phyloP scores from a whole-genome alignment of 2,797 vertebrate species.

The Sparidentex hasta region DNA sequence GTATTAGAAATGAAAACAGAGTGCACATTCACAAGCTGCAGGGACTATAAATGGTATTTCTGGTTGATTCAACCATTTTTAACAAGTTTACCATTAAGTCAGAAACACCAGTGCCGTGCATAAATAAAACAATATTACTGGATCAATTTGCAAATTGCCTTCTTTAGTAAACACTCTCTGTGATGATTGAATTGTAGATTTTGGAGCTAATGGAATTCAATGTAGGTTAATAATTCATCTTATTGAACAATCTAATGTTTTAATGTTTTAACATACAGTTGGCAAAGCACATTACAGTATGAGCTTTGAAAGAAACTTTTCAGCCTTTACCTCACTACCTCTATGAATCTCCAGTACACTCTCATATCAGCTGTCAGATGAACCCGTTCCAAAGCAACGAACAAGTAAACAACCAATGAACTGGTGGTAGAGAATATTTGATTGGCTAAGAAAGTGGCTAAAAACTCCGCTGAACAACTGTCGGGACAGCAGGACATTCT shows the following conservation, averaged over 20 bases:
- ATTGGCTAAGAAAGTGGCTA: neutral
- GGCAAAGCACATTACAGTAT: neutral
- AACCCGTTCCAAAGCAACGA: constrained; percentile 46
- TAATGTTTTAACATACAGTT: neutral
- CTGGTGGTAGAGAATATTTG: neutral
- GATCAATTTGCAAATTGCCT: neutral
- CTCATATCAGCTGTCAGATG: constrained; percentile 53
- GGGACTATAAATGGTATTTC: neutral
- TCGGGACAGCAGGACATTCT: neutral
- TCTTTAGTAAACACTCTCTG: neutral
- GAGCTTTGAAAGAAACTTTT: constrained; percentile 16
- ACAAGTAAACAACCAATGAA: constrained; percentile 56
- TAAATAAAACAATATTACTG: constrained; percentile 9
- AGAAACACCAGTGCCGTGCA: neutral
- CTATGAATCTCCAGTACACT: constrained; percentile 19
- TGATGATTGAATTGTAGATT: neutral
- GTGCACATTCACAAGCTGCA: neutral
- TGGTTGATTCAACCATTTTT: neutral
- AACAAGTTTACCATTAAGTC: neutral
- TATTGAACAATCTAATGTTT: neutral
- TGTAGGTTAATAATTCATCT: constrained; percentile 16
- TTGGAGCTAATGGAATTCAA: neutral
- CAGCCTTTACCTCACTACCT: neutral
- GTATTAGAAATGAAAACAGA: neutral
- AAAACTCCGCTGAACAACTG: neutral